These are phyloP conservation scores for Mylabris sibirica DNA, from an alignment of 2,888 invertebrate species.

Conservation along the genomic window DNA sequence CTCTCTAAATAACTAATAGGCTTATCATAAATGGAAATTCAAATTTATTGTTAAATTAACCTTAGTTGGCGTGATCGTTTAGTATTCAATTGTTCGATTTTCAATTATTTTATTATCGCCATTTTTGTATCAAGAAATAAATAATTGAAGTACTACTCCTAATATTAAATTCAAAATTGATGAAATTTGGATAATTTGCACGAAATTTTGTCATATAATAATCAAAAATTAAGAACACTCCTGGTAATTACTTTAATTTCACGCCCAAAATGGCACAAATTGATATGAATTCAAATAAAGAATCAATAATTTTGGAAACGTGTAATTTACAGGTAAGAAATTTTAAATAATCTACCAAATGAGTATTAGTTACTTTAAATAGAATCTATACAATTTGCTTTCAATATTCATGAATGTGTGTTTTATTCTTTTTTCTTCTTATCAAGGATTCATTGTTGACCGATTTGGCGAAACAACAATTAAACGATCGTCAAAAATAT, in stretches of 20 bases:
- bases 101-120: neutral
- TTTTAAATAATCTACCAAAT: neutral
- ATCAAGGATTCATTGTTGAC: neutral
- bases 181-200: too few relatives aligned
- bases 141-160: too few relatives aligned
- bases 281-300: neutral
- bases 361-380: neutral
- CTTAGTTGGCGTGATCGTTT: too few relatives aligned
- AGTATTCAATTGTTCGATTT: too few relatives aligned
- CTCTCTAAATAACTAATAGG: too few relatives aligned
- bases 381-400: neutral
- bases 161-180: too few relatives aligned
- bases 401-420: neutral
- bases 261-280: neutral
- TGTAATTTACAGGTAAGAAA: neutral
- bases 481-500: neutral
- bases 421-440: neutral
- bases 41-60: too few relatives aligned
- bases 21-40: too few relatives aligned
- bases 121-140: neutral
- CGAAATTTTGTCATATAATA: too few relatives aligned
- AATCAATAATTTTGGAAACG: neutral
- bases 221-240: neutral
- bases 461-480: constrained; percentile 10
- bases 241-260: neutral